Conservation (phyloP, 2,113 vertebrate genomes). For the Gymnorhina tibicen region DNA sequence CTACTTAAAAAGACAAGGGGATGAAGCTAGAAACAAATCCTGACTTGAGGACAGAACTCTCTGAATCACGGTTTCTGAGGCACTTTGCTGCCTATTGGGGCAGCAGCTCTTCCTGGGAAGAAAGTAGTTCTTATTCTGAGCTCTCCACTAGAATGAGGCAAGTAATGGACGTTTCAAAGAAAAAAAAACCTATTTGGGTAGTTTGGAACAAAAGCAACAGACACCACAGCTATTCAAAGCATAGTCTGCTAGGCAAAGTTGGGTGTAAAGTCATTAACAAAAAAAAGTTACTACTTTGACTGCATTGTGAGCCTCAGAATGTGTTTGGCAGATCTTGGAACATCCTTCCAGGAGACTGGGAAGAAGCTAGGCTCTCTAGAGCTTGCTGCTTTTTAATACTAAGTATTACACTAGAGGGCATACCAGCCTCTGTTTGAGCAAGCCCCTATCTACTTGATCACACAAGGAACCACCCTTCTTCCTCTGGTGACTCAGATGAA, state of each 20-base stretch:
- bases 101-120: not conserved
- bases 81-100: not conserved
- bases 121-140: not conserved
- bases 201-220: not conserved
- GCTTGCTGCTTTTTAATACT: not conserved
- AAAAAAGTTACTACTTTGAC: not conserved
- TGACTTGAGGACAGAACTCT: not conserved
- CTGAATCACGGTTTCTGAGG: not conserved
- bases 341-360: not conserved
- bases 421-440: not conserved
- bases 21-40: not conserved
- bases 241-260: not conserved
- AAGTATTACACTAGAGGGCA: slow-evolving; percentile 24
- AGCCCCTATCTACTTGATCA: not conserved
- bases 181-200: not conserved
- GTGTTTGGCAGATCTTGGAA: not conserved
- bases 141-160: not conserved
- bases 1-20: not conserved
- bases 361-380: not conserved
- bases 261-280: not conserved
- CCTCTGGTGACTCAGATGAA: not conserved
- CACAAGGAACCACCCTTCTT: not conserved
- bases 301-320: not conserved
- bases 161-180: not conserved
- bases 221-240: not conserved